Conservation (phyloP, 2,113 vertebrate species). For the Cygnus buccinator region DNA sequence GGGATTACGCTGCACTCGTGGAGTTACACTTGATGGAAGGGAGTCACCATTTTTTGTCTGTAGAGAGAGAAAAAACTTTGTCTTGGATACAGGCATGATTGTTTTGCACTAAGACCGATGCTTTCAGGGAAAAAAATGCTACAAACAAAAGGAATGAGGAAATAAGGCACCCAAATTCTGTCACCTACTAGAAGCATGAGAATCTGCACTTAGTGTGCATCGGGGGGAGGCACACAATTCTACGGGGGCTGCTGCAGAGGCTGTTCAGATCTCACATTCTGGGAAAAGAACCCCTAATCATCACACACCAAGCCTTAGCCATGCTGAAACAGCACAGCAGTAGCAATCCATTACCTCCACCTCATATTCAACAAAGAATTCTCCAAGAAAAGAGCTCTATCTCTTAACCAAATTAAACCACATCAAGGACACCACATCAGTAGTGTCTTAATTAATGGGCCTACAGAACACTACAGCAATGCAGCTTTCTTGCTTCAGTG, state of each 20-base stretch:
- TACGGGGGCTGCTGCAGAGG: slow-evolving; percentile 34
- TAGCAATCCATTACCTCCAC: neutral
- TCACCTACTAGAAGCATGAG: neutral
- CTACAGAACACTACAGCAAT: neutral
- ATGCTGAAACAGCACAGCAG: neutral
- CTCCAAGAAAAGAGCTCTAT: neutral
- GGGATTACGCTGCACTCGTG: slow-evolving; percentile 79
- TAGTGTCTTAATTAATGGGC: neutral
- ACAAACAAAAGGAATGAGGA: neutral
- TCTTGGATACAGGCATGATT: neutral
- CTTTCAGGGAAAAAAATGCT: neutral
- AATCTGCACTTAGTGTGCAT: neutral
- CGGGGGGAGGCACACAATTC: slow-evolving; percentile 17
- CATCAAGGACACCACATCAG: slow-evolving; percentile 4
- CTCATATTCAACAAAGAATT: neutral
- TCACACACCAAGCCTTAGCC: neutral
- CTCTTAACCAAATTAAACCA: neutral
- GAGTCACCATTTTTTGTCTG: slow-evolving; percentile 92
- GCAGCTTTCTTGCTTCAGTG: neutral
- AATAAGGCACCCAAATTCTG: neutral
- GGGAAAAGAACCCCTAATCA: neutral
- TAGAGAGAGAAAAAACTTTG: neutral
- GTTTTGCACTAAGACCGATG: neutral
- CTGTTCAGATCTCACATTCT: neutral
- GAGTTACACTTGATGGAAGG: slow-evolving; percentile 79